Percentiles rank a stretch among this genome's conserved stretches.
phyloP scores from a whole-genome alignment of 2,888 invertebrate genomes.

The Pammene aurita region DNA sequence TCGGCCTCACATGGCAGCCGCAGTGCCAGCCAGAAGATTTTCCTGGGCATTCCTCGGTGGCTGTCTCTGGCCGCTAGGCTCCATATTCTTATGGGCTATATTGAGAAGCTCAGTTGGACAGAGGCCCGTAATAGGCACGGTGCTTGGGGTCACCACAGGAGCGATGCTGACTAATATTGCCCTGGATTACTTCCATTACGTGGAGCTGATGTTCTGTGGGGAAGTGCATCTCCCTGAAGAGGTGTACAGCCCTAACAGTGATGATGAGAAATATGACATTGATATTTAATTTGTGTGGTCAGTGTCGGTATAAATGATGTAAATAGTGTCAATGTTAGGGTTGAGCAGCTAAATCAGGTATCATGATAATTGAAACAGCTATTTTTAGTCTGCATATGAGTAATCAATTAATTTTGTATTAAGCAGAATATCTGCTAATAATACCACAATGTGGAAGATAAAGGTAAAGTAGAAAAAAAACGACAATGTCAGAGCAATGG shows the following conservation, averaged over 20 bases:
- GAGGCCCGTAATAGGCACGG: slow-evolving; percentile 85
- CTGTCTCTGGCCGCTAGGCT: slow-evolving; percentile 93
- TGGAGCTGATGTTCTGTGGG: slow-evolving; percentile 84
- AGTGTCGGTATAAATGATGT: slow-evolving; percentile 32
- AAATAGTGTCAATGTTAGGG: slow-evolving; percentile 27
- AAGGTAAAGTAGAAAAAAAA: too few species aligned
- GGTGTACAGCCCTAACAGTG: slow-evolving; percentile 76
- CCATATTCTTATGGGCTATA: slow-evolving; percentile 94
- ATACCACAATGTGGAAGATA: too few species aligned
- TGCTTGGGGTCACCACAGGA: slow-evolving; percentile 88
- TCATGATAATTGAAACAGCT: slow-evolving; percentile 2
- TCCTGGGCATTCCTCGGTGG: slow-evolving; percentile 90
- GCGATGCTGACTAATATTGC: slow-evolving; percentile 85
- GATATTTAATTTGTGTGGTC: slow-evolving; percentile 63
- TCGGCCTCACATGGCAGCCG: slow-evolving; percentile 88
- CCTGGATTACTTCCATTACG: slow-evolving; percentile 85
- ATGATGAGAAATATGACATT: slow-evolving; percentile 82
- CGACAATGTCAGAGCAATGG: too few species aligned
- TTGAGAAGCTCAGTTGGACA: slow-evolving; percentile 90
- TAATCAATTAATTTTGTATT: too few species aligned
- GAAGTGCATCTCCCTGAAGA: slow-evolving; percentile 78
- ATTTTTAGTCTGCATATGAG: background rate
- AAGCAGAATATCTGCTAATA: too few species aligned
- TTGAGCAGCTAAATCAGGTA: background rate
- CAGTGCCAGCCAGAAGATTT: slow-evolving; percentile 84